A percentile compares a stretch with the other conserved stretches of the same genome.
These are phyloP conservation scores for Drosophila falleni DNA, from an alignment of 2,888 invertebrate species.

Conservation along the genomic window DNA sequence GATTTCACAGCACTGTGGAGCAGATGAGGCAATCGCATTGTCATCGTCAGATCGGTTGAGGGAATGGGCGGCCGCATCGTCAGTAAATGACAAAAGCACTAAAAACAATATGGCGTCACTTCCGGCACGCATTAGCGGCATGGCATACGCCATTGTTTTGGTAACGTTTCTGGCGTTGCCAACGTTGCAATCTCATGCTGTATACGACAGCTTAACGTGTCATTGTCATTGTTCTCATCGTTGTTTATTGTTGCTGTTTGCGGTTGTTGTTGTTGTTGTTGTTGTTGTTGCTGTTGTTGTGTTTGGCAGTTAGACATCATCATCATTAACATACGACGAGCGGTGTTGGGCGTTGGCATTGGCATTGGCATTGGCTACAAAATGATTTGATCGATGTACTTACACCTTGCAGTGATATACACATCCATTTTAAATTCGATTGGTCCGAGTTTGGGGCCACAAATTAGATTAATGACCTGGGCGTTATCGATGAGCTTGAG, in stretches of 20 bases:
- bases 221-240: constrained; percentile 58
- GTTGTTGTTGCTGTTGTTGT: constrained; percentile 28
- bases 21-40: constrained; percentile 47
- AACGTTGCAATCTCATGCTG: constrained; percentile 63
- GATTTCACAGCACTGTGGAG: constrained; percentile 16
- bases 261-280: not conserved
- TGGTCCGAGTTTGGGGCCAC: constrained; percentile 20
- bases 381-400: constrained; percentile 71
- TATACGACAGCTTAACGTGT: constrained; percentile 66
- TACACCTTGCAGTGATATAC: constrained; percentile 59
- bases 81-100: constrained; percentile 65
- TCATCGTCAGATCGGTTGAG: constrained; percentile 51
- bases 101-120: constrained; percentile 81
- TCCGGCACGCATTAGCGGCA: constrained; percentile 72
- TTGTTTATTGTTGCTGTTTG: constrained; percentile 33
- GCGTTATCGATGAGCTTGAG: constrained; percentile 26
- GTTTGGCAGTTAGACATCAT: constrained; percentile 52
- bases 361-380: constrained; percentile 10
- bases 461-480: constrained; percentile 77
- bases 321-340: constrained; percentile 68
- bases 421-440: constrained; percentile 62
- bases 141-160: constrained; percentile 52
- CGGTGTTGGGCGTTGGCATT: constrained; percentile 5
- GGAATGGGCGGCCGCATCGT: constrained; percentile 21
- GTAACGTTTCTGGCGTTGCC: constrained; percentile 14